Evolutionary conservation across 2,113 vertebrate genomes (phyloP).

Genomic region (Micronycteris hirsuta): DNA sequence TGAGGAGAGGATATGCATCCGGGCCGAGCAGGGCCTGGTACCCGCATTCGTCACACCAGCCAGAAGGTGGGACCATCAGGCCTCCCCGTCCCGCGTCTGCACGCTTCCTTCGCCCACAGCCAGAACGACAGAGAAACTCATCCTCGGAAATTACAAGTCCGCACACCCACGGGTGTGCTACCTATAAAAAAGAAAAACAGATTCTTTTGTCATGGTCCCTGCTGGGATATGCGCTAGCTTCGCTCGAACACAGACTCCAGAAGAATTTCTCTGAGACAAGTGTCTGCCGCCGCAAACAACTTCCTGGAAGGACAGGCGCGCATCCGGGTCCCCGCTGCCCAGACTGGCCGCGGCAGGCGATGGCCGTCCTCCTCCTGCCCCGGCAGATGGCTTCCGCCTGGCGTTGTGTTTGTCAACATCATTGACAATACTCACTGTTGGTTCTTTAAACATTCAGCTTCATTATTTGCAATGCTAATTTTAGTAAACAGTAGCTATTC

Average conservation of each 20-base stretch:
- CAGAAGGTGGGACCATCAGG: not conserved
- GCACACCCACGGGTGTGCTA: not conserved
- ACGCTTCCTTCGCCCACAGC: not conserved
- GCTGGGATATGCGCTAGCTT: not conserved
- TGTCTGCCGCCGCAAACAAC: not conserved
- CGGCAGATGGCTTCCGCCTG: conserved; percentile 31
- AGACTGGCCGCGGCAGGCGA: not conserved
- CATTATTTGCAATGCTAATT: conserved; percentile 63
- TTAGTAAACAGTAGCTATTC: conserved; percentile 60
- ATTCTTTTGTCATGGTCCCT: not conserved
- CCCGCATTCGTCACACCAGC: not conserved
- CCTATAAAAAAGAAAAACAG: not conserved
- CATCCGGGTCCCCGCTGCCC: not conserved
- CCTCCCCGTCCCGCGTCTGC: not conserved
- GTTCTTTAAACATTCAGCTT: conserved; percentile 52
- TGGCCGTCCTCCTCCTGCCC: not conserved
- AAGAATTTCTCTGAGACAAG: not conserved
- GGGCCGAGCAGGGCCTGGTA: not conserved
- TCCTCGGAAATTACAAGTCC: not conserved
- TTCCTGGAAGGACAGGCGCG: not conserved
- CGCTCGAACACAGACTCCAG: not conserved
- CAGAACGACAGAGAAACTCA: not conserved
- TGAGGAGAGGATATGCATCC: not conserved
- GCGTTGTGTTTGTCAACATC: conserved; percentile 46
- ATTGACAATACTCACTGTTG: conserved; percentile 32